Evolutionary conservation across 2,888 invertebrate species (phyloP).

Genomic region (Vesta saturnalis): DNA sequence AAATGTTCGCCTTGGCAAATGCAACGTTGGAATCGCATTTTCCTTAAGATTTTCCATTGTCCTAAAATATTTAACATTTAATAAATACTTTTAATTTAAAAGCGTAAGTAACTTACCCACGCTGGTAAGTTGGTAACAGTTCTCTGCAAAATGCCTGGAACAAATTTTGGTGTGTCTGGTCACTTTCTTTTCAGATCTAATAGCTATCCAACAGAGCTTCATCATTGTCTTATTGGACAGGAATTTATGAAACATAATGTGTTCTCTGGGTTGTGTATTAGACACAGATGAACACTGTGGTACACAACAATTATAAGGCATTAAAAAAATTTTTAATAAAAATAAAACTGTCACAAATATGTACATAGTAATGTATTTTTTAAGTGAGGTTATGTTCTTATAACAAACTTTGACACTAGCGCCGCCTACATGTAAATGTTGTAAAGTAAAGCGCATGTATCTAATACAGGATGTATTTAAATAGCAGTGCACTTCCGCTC

Average conservation of each 20-base stretch:
- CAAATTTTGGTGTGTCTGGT: not conserved
- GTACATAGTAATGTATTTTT: too few species aligned
- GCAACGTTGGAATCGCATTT: not conserved
- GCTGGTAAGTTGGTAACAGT: not conserved
- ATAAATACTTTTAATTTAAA: not conserved
- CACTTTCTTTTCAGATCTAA: not conserved
- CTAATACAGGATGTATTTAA: too few species aligned
- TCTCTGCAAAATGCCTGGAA: not conserved
- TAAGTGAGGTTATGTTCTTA: too few species aligned
- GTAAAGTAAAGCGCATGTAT: too few species aligned
- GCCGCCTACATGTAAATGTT: too few species aligned
- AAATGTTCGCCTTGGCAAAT: not conserved
- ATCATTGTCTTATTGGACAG: not conserved
- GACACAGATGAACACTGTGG: not conserved
- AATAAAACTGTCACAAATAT: too few species aligned
- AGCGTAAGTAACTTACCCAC: not conserved
- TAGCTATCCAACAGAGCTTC: not conserved
- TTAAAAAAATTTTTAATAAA: too few species aligned
- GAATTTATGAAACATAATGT: too few species aligned
- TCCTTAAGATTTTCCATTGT: slow-evolving; percentile 1
- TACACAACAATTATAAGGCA: not conserved
- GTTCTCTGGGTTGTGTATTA: not conserved
- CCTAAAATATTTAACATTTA: not conserved
- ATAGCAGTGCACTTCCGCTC: too few species aligned
- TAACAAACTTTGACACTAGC: too few species aligned